Percentiles rank a stretch among this genome's conserved stretches.
Evolutionary conservation across 2,888 invertebrate genomes (phyloP).

Genomic region (Hypsopygia costalis): DNA sequence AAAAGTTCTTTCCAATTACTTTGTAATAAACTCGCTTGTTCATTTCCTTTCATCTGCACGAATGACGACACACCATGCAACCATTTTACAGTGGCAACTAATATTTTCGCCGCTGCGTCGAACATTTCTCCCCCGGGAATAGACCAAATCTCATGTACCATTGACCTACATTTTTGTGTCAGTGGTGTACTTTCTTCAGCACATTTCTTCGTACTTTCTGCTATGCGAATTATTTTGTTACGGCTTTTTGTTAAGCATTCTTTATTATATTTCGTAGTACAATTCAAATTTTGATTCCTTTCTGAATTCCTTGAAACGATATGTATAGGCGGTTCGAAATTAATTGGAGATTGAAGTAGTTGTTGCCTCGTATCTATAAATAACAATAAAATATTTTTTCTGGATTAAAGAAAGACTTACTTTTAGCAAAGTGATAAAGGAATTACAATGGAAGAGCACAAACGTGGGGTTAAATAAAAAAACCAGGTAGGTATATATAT

Average conservation of each 20-base stretch:
- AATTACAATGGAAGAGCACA: no score
- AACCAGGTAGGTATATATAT: no score
- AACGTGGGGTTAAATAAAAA: no score
- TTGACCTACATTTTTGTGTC: slow-evolving; percentile 21
- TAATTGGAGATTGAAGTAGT: slow-evolving; percentile 28
- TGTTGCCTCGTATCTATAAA: slow-evolving; percentile 30
- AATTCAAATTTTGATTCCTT: slow-evolving; percentile 9
- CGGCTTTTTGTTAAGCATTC: slow-evolving; percentile 21
- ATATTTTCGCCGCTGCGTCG: slow-evolving; percentile 87
- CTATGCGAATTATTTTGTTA: slow-evolving; percentile 25
- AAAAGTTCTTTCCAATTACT: slow-evolving; percentile 93
- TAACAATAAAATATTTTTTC: slow-evolving; percentile 1
- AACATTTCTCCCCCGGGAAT: slow-evolving; percentile 70
- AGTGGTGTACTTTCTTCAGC: slow-evolving; percentile 20
- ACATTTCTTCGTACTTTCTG: slow-evolving; percentile 25
- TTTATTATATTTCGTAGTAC: slow-evolving; percentile 19
- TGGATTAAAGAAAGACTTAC: no score
- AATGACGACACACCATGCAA: slow-evolving; percentile 88
- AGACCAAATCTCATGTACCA: slow-evolving; percentile 47
- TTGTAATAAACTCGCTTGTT: slow-evolving; percentile 87
- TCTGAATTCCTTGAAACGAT: slow-evolving; percentile 37
- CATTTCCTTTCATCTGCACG: slow-evolving; percentile 81
- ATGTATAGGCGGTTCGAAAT: slow-evolving; percentile 50
- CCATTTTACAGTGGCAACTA: slow-evolving; percentile 91
- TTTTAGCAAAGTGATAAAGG: no score